These are phyloP conservation scores for Menidia menidia DNA, from an alignment of 2,797 vertebrate genomes.

Conservation along the genomic window DNA sequence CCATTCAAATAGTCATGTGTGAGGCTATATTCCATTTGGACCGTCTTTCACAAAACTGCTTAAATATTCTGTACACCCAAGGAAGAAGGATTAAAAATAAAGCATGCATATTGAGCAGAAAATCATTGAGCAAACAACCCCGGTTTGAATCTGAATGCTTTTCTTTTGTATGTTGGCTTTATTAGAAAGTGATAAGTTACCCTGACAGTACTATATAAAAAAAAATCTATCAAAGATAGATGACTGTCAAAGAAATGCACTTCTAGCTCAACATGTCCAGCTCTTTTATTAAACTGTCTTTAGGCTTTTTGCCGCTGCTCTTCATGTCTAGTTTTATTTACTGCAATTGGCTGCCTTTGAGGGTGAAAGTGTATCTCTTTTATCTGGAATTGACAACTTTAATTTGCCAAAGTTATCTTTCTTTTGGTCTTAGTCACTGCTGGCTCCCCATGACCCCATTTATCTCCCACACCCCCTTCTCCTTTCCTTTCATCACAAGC, in stretches of 20 bases:
- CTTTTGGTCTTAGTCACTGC: slow-evolving; percentile 23
- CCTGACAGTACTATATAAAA: too few species aligned
- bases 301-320: not conserved
- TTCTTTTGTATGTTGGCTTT: too few species aligned
- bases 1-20: not conserved
- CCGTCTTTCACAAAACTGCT: not conserved
- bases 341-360: slow-evolving; percentile 2
- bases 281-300: too few species aligned
- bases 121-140: too few species aligned
- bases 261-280: not conserved
- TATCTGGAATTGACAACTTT: slow-evolving; percentile 18
- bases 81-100: too few species aligned
- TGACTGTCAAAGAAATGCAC: too few species aligned
- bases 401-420: slow-evolving; percentile 23
- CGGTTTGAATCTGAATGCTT: too few species aligned
- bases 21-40: not conserved
- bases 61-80: not conserved
- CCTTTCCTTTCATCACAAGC: slow-evolving; percentile 54
- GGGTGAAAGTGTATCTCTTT: slow-evolving; percentile 17
- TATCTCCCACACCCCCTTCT: slow-evolving; percentile 23
- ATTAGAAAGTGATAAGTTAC: too few species aligned
- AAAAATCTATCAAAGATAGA: too few species aligned
- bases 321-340: not conserved
- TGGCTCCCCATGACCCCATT: slow-evolving; percentile 45
- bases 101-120: too few species aligned